Evolutionary conservation across 2,888 invertebrate species (phyloP).

Genomic region (Macroteleia sp.): DNA sequence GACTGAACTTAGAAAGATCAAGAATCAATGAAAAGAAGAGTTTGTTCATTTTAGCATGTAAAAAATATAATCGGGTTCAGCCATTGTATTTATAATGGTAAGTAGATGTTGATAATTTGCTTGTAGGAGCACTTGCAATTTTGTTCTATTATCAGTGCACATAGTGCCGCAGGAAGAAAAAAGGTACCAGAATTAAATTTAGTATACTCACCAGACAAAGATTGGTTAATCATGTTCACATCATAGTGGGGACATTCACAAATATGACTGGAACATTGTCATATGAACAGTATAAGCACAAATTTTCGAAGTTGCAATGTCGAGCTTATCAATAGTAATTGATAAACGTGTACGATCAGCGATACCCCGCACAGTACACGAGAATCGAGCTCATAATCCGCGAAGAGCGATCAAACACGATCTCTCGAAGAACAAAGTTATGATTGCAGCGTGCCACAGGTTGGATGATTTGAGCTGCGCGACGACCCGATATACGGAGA

Average conservation of each 20-base stretch:
- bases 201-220: conserved; percentile 1
- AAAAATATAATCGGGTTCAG: no score
- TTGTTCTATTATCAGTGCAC: no score
- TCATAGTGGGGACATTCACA: conserved; percentile 1
- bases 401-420: conserved; percentile 24
- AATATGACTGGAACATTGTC: conserved; percentile 17
- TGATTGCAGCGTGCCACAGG: conserved; percentile 50
- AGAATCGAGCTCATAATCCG: conserved; percentile 39
- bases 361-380: conserved; percentile 44
- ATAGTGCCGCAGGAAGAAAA: no score
- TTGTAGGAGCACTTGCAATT: no score
- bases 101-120: no score
- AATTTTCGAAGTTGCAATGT: background rate
- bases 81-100: no score
- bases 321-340: conserved; percentile 6
- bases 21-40: no score
- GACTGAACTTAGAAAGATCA: no score
- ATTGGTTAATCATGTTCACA: background rate
- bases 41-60: no score
- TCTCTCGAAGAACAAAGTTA: conserved; percentile 31
- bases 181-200: background rate
- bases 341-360: conserved; percentile 11
- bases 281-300: conserved; percentile 7
- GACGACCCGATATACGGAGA: conserved; percentile 50
- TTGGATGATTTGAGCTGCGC: conserved; percentile 50